Conservation (phyloP, 35 echinoderm and acorn worm species). For the Patiria miniata region DNA sequence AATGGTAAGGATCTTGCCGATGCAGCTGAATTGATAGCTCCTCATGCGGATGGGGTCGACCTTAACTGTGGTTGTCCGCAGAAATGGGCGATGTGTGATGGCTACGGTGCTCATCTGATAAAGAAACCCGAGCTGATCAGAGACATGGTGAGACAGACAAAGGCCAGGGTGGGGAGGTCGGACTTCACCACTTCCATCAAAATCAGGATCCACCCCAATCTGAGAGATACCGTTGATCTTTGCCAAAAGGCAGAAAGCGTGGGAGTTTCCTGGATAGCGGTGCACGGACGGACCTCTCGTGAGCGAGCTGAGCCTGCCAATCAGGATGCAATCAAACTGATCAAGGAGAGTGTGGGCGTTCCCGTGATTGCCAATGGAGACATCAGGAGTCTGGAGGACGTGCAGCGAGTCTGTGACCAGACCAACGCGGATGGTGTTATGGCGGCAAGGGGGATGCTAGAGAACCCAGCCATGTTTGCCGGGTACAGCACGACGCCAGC, state of each 20-base stretch:
- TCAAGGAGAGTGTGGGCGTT: slow-evolving; percentile 84
- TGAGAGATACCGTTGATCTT: slow-evolving; percentile 87
- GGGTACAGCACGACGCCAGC: slow-evolving; percentile 80
- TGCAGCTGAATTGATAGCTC: slow-evolving; percentile 88
- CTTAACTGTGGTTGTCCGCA: slow-evolving; percentile 97
- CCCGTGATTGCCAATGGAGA: slow-evolving; percentile 99
- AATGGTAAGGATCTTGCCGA: slow-evolving; percentile 93
- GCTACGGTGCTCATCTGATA: slow-evolving; percentile 87
- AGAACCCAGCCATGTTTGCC: slow-evolving; percentile 98
- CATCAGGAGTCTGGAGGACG: slow-evolving; percentile 62
- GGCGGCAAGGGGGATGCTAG: slow-evolving; percentile 86
- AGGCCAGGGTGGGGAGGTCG: slow-evolving; percentile 47
- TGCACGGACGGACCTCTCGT: slow-evolving; percentile 77
- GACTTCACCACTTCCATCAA: slow-evolving; percentile 94
- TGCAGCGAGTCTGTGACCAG: slow-evolving; percentile 52
- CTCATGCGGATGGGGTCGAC: slow-evolving; percentile 89
- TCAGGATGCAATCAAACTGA: slow-evolving; percentile 70
- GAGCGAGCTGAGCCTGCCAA: slow-evolving; percentile 79
- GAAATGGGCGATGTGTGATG: slow-evolving; percentile 97
- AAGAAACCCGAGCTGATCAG: slow-evolving; percentile 80
- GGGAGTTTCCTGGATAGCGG: slow-evolving; percentile 89
- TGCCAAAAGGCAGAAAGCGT: slow-evolving; percentile 89
- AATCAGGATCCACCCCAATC: slow-evolving; percentile 79
- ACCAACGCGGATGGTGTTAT: slow-evolving; percentile 93
- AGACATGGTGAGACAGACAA: slow-evolving; percentile 85